Base-by-base conservation (phyloP, 2,113 vertebrate species). In the Callipepla californica region DNA sequence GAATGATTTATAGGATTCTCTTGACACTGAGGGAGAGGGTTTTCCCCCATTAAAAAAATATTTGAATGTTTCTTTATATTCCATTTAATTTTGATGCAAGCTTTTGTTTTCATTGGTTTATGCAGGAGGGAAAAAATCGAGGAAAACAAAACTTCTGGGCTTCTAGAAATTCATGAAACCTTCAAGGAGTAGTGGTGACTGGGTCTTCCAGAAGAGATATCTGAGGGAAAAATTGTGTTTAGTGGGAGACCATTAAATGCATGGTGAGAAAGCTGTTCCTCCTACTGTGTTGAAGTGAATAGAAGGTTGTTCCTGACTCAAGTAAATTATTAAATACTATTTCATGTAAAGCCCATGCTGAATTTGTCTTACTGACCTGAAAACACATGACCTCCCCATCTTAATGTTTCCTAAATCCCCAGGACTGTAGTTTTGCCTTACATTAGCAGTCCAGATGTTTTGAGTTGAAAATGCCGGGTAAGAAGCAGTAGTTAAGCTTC, bases 401-500 rank as follows among this genome's bases (percentile, higher is more conserved):
- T 73, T 67, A 30, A 53, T 2, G 7, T 82, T 66, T 85, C 86
- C 26, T 76, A 65, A 65, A 80, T 72, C 40, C n/a, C 21, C 12
- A 6, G n/a, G 5, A 28, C 48, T 50, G 14, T 7, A 83, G 14
- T 55, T 88, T n/a, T 80, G 62, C 36, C 11, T 69, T 57, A 4
- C 53, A 58, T 48, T 76, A 92, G n/a, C 66, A 92, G 53, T 51
- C n/a, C 68, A 38, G 15, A 26, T 72, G 22, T 34, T 32, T 19
- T 53, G 36, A 78, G 50, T 57, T 81, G 75, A 87, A 93, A 94
- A 66, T 68, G 76, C 12, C 53, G n/a, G 25, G 75, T 45, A 67
- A 73, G 42, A 91, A 91, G 66, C 45, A 78, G 30, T 47, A 85
- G 61, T 83, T 85, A 90, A 88, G 44, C 34, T 93, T 89, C 83